Conservation (phyloP, 92 coral and sea anemone species). For the Zoanthus sociatus region DNA sequence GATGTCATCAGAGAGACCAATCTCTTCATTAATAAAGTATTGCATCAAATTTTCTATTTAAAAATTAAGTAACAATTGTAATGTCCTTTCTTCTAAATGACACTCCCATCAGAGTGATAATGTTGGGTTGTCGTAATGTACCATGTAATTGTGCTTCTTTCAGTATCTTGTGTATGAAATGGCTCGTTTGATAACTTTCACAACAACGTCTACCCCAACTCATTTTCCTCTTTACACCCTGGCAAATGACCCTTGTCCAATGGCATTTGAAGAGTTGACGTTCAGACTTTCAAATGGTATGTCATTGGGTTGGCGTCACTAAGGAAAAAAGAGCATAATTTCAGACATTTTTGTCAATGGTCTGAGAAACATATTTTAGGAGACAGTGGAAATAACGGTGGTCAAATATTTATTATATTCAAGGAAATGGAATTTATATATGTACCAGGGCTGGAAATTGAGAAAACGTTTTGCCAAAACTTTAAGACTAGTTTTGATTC, state of each 20-base stretch:
- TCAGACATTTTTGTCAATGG: too few species aligned
- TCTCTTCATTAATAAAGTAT: slow-evolving; percentile 59
- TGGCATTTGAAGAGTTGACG: slow-evolving; percentile 11
- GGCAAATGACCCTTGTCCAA: slow-evolving; percentile 47
- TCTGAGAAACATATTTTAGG: too few species aligned
- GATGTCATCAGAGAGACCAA: slow-evolving; percentile 33
- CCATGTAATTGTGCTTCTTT: slow-evolving; percentile 47
- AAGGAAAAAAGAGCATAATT: too few species aligned
- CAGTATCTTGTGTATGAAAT: slow-evolving; percentile 39
- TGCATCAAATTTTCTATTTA: slow-evolving; percentile 56
- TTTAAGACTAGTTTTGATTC: too few species aligned
- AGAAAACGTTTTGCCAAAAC: too few species aligned
- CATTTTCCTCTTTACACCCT: slow-evolving; percentile 53
- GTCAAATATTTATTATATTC: too few species aligned
- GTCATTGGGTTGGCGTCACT: slow-evolving; percentile 6
- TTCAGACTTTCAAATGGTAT: slow-evolving; percentile 42
- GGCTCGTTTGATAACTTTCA: slow-evolving; percentile 45
- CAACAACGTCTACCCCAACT: slow-evolving; percentile 55
- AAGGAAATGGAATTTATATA: too few species aligned
- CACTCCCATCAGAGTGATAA: slow-evolving; percentile 57
- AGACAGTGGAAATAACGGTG: too few species aligned
- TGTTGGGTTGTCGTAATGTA: slow-evolving; percentile 57
- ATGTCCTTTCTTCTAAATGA: slow-evolving; percentile 56
- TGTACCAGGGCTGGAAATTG: too few species aligned
- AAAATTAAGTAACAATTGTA: slow-evolving; percentile 56